Conservation (phyloP, 2,797 vertebrate species). For the Hylomyscus alleni region DNA sequence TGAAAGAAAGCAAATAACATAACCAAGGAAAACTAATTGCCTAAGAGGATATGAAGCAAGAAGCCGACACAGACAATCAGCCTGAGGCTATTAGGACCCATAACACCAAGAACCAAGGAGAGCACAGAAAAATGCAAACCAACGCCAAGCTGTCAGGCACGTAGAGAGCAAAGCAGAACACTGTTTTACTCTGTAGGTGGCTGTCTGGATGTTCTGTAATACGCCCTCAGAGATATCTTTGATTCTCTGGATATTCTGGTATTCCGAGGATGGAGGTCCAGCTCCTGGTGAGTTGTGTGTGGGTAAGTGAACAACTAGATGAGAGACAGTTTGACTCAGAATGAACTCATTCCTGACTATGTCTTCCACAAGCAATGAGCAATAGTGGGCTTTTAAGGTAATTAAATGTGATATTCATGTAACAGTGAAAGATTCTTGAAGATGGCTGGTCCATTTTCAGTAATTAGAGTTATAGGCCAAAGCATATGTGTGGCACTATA, state of each 20-base stretch:
- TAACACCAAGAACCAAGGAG: neutral
- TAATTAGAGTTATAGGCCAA: conserved; percentile 43
- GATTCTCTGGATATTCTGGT: neutral
- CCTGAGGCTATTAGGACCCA: neutral
- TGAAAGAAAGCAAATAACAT: neutral
- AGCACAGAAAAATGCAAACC: neutral
- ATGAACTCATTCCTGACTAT: neutral
- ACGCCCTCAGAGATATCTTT: neutral
- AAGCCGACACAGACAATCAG: neutral
- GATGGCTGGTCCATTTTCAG: conserved; percentile 50
- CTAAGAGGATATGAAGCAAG: neutral
- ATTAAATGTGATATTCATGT: conserved; percentile 73
- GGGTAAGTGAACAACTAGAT: neutral
- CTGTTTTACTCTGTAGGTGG: neutral
- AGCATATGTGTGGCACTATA: neutral
- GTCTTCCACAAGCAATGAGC: neutral
- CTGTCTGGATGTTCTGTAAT: neutral
- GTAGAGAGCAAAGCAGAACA: fast-evolving
- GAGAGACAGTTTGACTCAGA: neutral
- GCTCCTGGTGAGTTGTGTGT: neutral
- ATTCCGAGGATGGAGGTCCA: neutral
- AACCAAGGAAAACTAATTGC: neutral
- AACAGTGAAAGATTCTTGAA: conserved; percentile 30
- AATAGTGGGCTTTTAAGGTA: conserved; percentile 41
- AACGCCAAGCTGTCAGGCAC: neutral